phyloP scores from a whole-genome alignment of 2,797 vertebrate genomes.

The Cossypha dichroa region DNA sequence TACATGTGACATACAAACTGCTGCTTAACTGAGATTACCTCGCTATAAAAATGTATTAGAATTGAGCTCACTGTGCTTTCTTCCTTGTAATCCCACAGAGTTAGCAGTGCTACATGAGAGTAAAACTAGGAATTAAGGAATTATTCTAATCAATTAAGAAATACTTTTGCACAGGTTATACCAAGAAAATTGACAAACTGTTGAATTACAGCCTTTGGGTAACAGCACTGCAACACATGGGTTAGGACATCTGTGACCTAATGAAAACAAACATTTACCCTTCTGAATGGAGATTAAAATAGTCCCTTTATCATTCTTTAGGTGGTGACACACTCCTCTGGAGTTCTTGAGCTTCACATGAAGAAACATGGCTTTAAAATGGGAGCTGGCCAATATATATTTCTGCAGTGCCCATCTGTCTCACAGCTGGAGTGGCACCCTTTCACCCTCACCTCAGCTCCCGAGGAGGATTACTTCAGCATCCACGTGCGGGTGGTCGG shows the following conservation, averaged over 20 bases:
- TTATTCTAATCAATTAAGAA: background rate
- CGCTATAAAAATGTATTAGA: background rate
- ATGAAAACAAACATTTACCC: background rate
- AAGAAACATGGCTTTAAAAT: constrained; percentile 77
- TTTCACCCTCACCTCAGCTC: constrained; percentile 82
- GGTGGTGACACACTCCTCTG: constrained; percentile 77
- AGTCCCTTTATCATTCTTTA: background rate
- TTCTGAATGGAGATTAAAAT: background rate
- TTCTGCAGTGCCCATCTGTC: constrained; percentile 77
- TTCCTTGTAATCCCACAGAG: background rate
- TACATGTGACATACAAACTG: background rate
- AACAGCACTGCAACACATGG: background rate
- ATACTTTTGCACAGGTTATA: background rate
- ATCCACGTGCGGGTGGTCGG: constrained; percentile 74
- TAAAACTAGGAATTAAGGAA: background rate
- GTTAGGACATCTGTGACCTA: background rate
- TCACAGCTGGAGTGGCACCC: constrained; percentile 81
- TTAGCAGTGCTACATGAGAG: background rate
- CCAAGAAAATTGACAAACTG: background rate
- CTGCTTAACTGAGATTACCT: background rate
- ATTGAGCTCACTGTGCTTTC: background rate
- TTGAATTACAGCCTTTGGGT: background rate
- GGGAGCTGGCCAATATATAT: constrained; percentile 79
- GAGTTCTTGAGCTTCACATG: constrained; percentile 81
- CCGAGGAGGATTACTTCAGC: constrained; percentile 80